phyloP scores from a whole-genome alignment of 2,797 vertebrate species.

The Coreius guichenoti region DNA sequence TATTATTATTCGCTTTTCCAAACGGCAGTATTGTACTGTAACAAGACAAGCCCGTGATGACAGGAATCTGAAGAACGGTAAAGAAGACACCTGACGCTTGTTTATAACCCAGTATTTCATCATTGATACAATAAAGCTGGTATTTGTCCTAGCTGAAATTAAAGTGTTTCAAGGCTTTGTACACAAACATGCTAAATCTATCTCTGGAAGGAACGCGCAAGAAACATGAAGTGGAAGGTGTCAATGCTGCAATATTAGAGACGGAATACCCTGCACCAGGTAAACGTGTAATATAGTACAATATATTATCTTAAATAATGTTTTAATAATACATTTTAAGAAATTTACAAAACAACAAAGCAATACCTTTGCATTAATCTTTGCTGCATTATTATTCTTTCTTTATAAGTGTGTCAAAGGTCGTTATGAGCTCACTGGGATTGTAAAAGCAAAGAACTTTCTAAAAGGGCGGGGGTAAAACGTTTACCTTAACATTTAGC shows the following conservation, averaged over 20 bases:
- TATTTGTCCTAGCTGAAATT: neutral
- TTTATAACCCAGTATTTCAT: neutral
- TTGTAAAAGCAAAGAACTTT: neutral
- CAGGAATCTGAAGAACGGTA: neutral
- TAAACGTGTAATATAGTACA: neutral
- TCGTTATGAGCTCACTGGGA: conserved; percentile 6
- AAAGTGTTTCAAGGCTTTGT: neutral
- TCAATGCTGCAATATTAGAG: neutral
- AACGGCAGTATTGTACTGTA: no score
- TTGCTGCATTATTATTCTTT: neutral
- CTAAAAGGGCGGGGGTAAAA: neutral
- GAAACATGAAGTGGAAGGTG: neutral
- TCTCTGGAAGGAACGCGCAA: neutral
- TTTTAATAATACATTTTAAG: neutral
- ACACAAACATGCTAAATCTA: neutral
- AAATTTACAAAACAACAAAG: neutral
- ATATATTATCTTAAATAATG: neutral
- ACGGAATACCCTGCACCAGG: neutral
- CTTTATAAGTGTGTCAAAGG: conserved; percentile 42
- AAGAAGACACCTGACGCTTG: neutral
- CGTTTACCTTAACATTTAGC: neutral
- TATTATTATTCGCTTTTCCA: no score
- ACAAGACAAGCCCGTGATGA: no score
- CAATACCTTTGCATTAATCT: neutral
- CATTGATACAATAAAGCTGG: neutral